Evolutionary conservation across 2,797 vertebrate species (phyloP).

Genomic region (Ptychobarbus kaznakovi): DNA sequence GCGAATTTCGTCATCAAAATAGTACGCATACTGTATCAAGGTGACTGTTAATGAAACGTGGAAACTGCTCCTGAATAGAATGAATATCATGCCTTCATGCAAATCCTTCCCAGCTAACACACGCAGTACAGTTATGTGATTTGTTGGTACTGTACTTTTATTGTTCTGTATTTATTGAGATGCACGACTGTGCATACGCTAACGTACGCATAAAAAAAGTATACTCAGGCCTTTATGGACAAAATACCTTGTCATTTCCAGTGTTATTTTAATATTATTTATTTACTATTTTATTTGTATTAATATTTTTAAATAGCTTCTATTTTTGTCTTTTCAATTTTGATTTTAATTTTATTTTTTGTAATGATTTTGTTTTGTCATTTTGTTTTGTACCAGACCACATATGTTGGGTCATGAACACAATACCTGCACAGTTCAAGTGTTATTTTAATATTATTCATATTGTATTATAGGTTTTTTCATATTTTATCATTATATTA

Average conservation of each 20-base stretch:
- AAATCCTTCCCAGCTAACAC: too few species aligned
- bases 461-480: too few species aligned
- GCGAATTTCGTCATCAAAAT: too few species aligned
- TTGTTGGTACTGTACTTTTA: too few species aligned
- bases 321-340: not conserved
- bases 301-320: not conserved
- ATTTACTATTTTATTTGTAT: not conserved
- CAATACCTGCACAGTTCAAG: not conserved
- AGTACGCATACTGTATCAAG: too few species aligned
- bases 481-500: not conserved
- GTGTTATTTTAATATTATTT: not conserved
- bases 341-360: not conserved
- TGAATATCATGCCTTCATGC: too few species aligned
- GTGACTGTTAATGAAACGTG: too few species aligned
- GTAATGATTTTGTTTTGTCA: not conserved
- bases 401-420: not conserved
- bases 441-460: not conserved
- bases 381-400: not conserved
- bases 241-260: not conserved
- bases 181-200: too few species aligned
- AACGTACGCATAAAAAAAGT: too few species aligned
- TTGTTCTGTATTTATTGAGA: too few species aligned
- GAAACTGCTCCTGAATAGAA: too few species aligned
- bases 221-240: not conserved
- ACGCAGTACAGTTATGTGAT: too few species aligned